Evolutionary conservation across 2,888 invertebrate species (phyloP), one percentile per base, ranked within the genome.

Genomic region (Caenorhabditis afra): DNA sequence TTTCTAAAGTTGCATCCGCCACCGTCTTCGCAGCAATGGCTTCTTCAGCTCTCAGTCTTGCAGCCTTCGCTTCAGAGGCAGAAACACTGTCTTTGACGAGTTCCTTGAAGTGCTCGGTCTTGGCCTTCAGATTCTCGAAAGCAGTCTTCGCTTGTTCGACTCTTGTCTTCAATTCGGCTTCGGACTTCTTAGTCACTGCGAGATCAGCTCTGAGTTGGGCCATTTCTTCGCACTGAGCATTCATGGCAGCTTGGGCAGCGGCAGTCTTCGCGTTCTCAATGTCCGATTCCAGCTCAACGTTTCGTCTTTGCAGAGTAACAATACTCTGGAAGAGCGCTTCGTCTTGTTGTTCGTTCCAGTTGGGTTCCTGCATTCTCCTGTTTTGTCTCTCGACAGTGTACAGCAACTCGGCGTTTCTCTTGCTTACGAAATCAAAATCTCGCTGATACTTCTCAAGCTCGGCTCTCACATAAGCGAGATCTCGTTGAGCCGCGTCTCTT

Each of bases 391-490:
- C 81, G 3, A 55, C 41, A 1, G 73, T 61, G 35, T 62, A 81
- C 74, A 78, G 55, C 45, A 81, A 29, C 16, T 81, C 67, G 4
- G 64, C 66, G 37, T 79, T 71, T 61, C 78, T 44, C 47, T 67
- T 67, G 11, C 37, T 45, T 12, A 81, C 39, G 11, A 74, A 61
- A 20, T 75, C 64, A 23, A 57, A 79, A 52, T 87, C 86, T 45
- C 85, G 35, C 37, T 87, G 87, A 67, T 75, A 83, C 53, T 80
- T 85, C 49, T 86, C 84, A n/a, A 87, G 57, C 64, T 88, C 88
- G 5, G 85, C 83, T 55, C 81, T 81, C 0, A 84, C 85, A 59
- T 86, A 88, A 0, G 85, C 81, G 45, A 87, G 70, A 50, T 88
- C 87, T 12, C 87, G 71, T 18, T 67, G 67, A 20, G 84, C 84